Conservation (phyloP, 2,797 vertebrate species). For the Basileuterus tristriatus region DNA sequence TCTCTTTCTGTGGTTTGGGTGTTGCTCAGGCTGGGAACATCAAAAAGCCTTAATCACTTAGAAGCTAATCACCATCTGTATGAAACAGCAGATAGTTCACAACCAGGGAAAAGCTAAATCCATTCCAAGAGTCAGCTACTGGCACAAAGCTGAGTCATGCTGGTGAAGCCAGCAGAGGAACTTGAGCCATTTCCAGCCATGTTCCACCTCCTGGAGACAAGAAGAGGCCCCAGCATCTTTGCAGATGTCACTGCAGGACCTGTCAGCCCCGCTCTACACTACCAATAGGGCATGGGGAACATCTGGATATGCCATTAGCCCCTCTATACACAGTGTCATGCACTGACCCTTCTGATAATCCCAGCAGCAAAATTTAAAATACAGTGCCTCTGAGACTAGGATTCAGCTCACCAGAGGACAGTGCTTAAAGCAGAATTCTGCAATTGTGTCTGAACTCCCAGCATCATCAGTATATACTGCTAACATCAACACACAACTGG, state of each 20-base stretch:
- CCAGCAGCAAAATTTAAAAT: background rate
- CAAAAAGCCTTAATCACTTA: background rate
- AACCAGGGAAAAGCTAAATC: background rate
- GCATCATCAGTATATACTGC: background rate
- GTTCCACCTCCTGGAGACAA: background rate
- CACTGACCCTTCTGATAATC: background rate
- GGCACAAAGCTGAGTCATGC: background rate
- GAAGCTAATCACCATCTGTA: background rate
- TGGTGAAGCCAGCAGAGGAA: background rate
- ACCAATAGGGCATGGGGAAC: fast-evolving
- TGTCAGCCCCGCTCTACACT: background rate
- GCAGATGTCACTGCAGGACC: background rate
- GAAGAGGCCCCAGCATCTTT: background rate
- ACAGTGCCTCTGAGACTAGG: background rate
- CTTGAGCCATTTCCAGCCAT: background rate
- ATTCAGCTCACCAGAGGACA: background rate
- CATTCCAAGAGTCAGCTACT: background rate
- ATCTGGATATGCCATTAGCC: background rate
- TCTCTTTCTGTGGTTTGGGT: slow-evolving; percentile 29
- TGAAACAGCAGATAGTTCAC: background rate
- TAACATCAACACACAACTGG: background rate
- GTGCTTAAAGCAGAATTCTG: background rate
- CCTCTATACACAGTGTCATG: background rate
- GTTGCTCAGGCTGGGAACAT: background rate
- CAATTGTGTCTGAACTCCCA: background rate